Percentiles rank a stretch among this genome's conserved stretches.
Evolutionary conservation across 2,888 invertebrate species (phyloP).

Genomic region (Xanthia icteritia): DNA sequence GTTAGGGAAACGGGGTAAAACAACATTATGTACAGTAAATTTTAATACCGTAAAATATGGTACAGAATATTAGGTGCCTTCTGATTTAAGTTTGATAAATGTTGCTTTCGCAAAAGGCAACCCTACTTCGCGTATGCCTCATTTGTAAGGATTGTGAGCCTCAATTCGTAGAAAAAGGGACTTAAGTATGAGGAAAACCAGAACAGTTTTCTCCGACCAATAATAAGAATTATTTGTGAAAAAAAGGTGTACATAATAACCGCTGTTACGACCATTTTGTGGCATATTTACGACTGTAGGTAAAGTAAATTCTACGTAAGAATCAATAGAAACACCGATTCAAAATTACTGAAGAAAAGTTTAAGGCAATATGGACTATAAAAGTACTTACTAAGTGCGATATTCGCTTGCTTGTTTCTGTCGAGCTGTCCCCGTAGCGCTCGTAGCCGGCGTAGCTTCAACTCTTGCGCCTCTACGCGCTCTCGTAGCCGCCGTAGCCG

Average conservation of each 20-base stretch:
- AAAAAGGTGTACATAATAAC: conserved; percentile 38
- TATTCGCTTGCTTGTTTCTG: conserved; percentile 97
- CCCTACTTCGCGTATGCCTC: conserved; percentile 19
- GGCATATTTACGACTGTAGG: conserved; percentile 5
- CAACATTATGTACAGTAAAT: background rate
- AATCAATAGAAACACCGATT: background rate
- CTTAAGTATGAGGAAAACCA: conserved; percentile 47
- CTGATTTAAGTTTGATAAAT: conserved; percentile 36
- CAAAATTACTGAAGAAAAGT: background rate
- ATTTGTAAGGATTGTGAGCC: conserved; percentile 46
- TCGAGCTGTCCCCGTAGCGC: conserved; percentile 98
- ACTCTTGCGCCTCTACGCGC: conserved; percentile 98
- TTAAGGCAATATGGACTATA: conserved; percentile 21
- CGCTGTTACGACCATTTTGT: conserved; percentile 21
- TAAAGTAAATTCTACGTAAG: conserved; percentile 2
- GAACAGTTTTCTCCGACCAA: conserved; percentile 33
- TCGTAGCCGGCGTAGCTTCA: conserved; percentile 97
- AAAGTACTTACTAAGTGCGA: conserved; percentile 95
- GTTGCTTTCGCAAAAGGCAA: conserved; percentile 16
- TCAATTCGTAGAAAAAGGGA: conserved; percentile 34
- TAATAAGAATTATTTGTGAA: conserved; percentile 39
- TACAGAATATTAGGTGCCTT: background rate
- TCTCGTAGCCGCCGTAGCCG: conserved; percentile 96
- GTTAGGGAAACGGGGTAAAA: background rate
- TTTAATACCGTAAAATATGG: conserved; percentile 24